phyloP scores from a whole-genome alignment of 2,888 invertebrate genomes.

The Seladonia tumulorum region DNA sequence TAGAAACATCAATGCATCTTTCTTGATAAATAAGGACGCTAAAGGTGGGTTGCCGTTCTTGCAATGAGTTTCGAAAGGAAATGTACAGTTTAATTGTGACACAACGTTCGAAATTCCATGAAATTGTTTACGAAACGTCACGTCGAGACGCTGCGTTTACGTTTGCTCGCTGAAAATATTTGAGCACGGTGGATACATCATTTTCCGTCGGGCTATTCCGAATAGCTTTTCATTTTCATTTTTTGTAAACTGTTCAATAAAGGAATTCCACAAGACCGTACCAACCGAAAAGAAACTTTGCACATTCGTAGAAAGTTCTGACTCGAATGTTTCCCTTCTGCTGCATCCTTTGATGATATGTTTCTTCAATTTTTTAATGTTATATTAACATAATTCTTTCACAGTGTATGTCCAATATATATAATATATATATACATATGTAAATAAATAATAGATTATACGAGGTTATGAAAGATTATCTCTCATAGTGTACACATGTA shows the following conservation, averaged over 20 bases:
- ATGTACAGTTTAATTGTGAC: background rate
- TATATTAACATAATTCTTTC: background rate
- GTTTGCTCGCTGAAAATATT: conserved; percentile 26
- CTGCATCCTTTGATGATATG: background rate
- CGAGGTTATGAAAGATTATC: conserved; percentile 43
- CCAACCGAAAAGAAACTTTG: background rate
- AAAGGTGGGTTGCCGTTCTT: conserved; percentile 64
- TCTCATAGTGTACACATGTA: background rate
- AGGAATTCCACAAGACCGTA: background rate
- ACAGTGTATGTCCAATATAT: background rate
- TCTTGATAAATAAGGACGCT: conserved; percentile 61
- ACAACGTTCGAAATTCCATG: conserved; percentile 16
- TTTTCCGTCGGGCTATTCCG: background rate
- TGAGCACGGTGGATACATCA: conserved; percentile 1
- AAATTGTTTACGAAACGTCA: conserved; percentile 65
- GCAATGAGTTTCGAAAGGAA: background rate
- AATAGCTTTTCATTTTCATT: background rate
- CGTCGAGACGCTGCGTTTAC: conserved; percentile 28
- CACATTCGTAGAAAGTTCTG: conserved; percentile 17
- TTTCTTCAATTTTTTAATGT: background rate
- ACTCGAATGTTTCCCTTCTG: background rate
- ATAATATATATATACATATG: background rate
- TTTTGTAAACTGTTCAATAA: background rate
- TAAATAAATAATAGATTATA: conserved; percentile 18
- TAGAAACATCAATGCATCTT: conserved; percentile 65